Evolutionary conservation across 2,113 vertebrate genomes (phyloP).

Genomic region (Callipepla californica): DNA sequence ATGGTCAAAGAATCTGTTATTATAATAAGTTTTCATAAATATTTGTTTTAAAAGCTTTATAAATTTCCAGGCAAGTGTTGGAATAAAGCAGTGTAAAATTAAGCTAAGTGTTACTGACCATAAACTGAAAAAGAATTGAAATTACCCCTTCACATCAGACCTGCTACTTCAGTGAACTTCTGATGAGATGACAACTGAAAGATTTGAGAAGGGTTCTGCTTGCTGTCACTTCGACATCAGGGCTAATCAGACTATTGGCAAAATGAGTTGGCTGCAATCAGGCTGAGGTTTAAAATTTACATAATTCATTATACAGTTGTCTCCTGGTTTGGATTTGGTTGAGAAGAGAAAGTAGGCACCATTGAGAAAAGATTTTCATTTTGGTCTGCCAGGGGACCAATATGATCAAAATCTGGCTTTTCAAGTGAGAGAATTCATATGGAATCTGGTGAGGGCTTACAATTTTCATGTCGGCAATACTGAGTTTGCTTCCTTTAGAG

Average conservation of each 20-base stretch:
- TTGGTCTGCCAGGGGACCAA: not conserved
- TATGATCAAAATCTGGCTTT: constrained; percentile 15
- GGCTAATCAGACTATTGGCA: constrained; percentile 53
- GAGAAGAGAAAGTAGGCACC: constrained; percentile 37
- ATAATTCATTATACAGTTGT: constrained; percentile 60
- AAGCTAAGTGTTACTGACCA: constrained; percentile 5
- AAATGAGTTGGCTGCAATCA: not conserved
- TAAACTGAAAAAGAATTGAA: not conserved
- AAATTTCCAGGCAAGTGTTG: not conserved
- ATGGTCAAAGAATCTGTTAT: not conserved
- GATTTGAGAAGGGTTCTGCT: constrained; percentile 34
- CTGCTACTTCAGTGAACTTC: not conserved
- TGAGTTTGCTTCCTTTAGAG: constrained; percentile 50
- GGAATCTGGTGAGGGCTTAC: constrained; percentile 25
- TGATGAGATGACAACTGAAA: constrained; percentile 25
- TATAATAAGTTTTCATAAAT: not conserved
- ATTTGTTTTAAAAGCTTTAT: not conserved
- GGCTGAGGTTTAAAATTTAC: constrained; percentile 48
- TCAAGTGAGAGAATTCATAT: constrained; percentile 8
- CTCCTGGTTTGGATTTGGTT: constrained; percentile 39
- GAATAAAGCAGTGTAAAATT: not conserved
- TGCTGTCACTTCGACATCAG: constrained; percentile 39
- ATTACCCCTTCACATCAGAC: not conserved
- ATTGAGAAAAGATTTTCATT: constrained; percentile 6
- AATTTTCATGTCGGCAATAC: constrained; percentile 50